Base-by-base conservation (phyloP, 2,113 vertebrate species). In the Engraulis encrasicolus region DNA sequence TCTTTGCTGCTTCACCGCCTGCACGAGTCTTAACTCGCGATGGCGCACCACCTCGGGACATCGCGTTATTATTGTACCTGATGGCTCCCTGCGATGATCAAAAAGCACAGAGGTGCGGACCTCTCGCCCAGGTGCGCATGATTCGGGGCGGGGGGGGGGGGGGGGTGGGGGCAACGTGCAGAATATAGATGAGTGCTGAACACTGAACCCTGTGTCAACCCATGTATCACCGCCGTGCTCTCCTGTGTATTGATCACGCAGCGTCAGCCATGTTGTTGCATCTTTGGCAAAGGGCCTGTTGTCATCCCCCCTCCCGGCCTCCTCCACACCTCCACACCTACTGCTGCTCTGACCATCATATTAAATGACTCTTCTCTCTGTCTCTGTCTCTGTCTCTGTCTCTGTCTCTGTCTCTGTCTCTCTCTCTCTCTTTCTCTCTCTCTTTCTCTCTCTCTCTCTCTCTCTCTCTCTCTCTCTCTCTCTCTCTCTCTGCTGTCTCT, bases 401-500 rank as follows among this genome's bases (percentile, higher is more conserved):
- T n/a, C n/a, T n/a, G n/a, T n/a, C n/a, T n/a, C n/a, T n/a, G n/a
- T n/a, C 23, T n/a, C n/a, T n/a, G n/a, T n/a, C 19, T 58, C 19
- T 18, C 19, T 54, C 50, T 54, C 14, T 54, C 18, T 54, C 50
- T 19, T 19, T 54, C 50, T 19, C 50, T 7, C 50, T 6, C 11
- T 66, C 23, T 66, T 14, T 66, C 23, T 66, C n/a, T 66, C 2
- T 66, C 58, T 66, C n/a, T 66, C 23, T 66, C 23, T 66, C n/a
- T 66, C 58, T 66, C 50, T 66, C 58, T 61, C 58, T 61, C 58
- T n/a, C n/a, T n/a, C n/a, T n/a, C n/a, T n/a, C n/a, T n/a, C n/a
- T n/a, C n/a, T n/a, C n/a, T n/a, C n/a, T n/a, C n/a, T n/a, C n/a
- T n/a, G n/a, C n/a, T n/a, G n/a, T n/a, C n/a, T n/a, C n/a, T n/a